Evolutionary conservation across 2,113 vertebrate species (phyloP), one percentile per base, ranked within the genome.

Genomic region (Chitala chitala): DNA sequence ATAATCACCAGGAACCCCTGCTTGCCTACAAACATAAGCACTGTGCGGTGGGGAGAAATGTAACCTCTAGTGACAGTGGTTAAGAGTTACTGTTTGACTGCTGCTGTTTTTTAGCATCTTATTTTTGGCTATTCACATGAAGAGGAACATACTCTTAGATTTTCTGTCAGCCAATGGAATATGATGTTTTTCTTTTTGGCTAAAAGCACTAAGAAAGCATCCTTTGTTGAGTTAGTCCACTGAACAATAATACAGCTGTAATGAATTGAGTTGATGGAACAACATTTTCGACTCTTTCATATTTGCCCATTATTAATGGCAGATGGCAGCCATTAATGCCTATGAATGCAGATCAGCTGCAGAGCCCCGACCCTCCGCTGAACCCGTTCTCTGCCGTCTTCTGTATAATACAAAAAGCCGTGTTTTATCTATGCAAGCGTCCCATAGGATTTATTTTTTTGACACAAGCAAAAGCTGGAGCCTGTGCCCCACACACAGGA

Each of bases 101-200:
- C 77, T 71, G 78, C 79, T 75, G 31, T 85, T 81, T 80, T 73
- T 86, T 81, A 15, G 80, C 78, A 80, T 82, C 33, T 46, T 80
- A 81, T 88, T 86, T 86, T 78, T 76, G 78, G 80, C 38, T 77
- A 77, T 78, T 84, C 74, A 80, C 78, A 84, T 83, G 80, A 86
- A 50, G 33, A 66, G 79, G 85, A 79, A 82, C 79, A 83, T 84
- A 78, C 74, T 69, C 68, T 85, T 82, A 80, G 78, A 54, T 78
- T 73, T 44, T 38, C 71, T 69, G 84, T 80, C 87, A 83, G 76
- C 86, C 84, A 76, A 24, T 55, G 61, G 33, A n/a, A n/a, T n/a
- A n/a, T n/a, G n/a, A n/a, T n/a, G n/a, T n/a, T n/a, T n/a, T n/a
- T n/a, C n/a, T n/a, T n/a, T n/a, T n/a, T n/a, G n/a, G 65, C 76